A percentile compares a stretch with the other conserved stretches of the same genome.
These are phyloP conservation scores for Bungarus multicinctus DNA, from an alignment of 2,113 vertebrate species.

Conservation along the genomic window DNA sequence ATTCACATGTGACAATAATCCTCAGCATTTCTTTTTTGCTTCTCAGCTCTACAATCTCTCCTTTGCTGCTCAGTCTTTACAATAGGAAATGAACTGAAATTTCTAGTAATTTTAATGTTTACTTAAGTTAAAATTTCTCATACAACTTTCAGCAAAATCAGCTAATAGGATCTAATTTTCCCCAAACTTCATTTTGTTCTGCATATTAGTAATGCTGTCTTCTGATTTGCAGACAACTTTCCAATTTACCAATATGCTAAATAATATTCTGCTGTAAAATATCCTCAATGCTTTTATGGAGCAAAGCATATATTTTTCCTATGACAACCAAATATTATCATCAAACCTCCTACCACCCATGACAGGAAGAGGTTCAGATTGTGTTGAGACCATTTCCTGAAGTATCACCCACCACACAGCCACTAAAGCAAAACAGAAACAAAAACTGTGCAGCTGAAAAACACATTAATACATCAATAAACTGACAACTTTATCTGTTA, in stretches of 20 bases:
- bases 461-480: not conserved
- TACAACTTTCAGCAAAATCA: not conserved
- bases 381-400: not conserved
- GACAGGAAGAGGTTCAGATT: not conserved
- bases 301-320: not conserved
- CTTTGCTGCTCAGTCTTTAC: not conserved
- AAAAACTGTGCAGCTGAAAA: not conserved
- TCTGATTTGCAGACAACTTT: not conserved
- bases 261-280: not conserved
- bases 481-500: not conserved
- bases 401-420: not conserved
- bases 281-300: not conserved
- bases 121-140: not conserved
- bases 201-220: not conserved
- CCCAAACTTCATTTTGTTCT: not conserved
- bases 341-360: not conserved
- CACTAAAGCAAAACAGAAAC: not conserved
- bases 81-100: not conserved
- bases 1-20: not conserved
- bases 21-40: not conserved
- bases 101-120: not conserved
- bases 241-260: not conserved
- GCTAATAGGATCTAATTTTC: too few relatives aligned
- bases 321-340: not conserved
- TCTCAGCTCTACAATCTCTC: not conserved